phyloP scores from a whole-genome alignment of 2,113 vertebrate genomes.

The Oreochromis spilurus region DNA sequence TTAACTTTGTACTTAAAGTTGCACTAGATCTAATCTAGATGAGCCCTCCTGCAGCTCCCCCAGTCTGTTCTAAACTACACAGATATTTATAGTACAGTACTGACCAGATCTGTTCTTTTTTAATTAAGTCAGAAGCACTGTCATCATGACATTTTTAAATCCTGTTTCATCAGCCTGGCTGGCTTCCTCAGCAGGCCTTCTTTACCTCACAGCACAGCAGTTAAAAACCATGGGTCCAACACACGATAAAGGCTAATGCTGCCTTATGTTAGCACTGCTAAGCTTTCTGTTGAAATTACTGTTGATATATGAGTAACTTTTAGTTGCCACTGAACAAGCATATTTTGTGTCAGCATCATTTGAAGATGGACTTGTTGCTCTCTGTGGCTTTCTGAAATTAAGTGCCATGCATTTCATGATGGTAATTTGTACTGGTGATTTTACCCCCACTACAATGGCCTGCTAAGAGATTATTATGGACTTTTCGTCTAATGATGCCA shows the following conservation, averaged over 20 bases:
- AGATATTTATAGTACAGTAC: neutral
- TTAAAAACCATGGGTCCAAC: neutral
- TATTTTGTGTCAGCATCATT: neutral
- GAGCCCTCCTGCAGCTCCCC: neutral
- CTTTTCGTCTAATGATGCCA: rapidly evolving
- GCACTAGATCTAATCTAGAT: neutral
- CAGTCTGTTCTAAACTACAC: neutral
- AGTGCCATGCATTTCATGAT: neutral
- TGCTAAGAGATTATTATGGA: neutral
- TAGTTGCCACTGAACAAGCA: neutral
- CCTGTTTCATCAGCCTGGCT: neutral
- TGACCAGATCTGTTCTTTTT: neutral
- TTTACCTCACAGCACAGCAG: neutral
- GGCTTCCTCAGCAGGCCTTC: neutral
- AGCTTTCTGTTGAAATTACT: neutral
- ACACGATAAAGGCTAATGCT: neutral
- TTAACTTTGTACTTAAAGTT: rapidly evolving
- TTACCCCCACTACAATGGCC: neutral
- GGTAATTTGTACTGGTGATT: neutral
- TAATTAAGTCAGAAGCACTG: neutral
- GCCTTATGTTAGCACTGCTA: neutral
- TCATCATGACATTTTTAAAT: neutral
- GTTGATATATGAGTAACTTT: rapidly evolving
- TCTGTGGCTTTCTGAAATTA: neutral
- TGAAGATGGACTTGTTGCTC: neutral